These are phyloP conservation scores for Crotalus adamanteus DNA, from an alignment of 2,797 vertebrate species.

Conservation along the genomic window DNA sequence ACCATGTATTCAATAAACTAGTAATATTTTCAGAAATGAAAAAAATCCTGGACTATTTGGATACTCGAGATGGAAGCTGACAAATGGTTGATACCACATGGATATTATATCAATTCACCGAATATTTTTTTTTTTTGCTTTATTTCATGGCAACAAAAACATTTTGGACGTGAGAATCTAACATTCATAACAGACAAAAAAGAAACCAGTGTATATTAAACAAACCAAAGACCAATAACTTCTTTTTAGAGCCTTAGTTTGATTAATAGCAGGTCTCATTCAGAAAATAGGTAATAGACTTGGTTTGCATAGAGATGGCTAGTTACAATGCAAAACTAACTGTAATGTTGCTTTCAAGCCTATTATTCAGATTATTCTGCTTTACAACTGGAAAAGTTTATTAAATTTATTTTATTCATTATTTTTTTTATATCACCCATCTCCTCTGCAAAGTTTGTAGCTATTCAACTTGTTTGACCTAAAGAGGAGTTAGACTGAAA, in stretches of 20 bases:
- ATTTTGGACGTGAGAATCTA: neutral
- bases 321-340: neutral
- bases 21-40: no score
- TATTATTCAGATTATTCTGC: neutral
- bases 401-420: neutral
- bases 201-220: neutral
- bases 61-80: no score
- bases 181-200: neutral
- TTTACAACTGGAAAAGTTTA: neutral
- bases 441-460: neutral
- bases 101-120: neutral
- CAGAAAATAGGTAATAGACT: neutral
- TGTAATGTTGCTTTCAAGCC: neutral
- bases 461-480: neutral
- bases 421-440: neutral
- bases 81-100: neutral
- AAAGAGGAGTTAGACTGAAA: neutral
- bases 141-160: neutral
- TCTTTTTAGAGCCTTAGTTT: neutral
- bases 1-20: no score
- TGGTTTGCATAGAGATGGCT: neutral
- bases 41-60: no score
- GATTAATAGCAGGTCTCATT: neutral
- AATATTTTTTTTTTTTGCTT: no score
- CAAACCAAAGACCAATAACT: neutral